Base-by-base conservation (phyloP, 2,888 invertebrate genomes). In the Macropis europaea region DNA sequence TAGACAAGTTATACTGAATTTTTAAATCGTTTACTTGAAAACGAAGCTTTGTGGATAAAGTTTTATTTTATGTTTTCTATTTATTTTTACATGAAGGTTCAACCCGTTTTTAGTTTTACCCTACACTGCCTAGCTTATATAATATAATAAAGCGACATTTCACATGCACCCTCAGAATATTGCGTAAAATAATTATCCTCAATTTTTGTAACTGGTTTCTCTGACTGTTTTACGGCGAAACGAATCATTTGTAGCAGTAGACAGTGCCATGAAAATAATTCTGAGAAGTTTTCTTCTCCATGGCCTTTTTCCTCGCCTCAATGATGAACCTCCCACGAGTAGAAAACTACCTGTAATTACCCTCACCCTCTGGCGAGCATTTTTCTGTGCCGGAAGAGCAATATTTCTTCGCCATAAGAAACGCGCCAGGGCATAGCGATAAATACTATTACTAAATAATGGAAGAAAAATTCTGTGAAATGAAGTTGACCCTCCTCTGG, bases 341-440 rank as follows among this genome's bases (percentile, higher is more conserved):
- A 61, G 59, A 45, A 66, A 66, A 66, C 66, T 52, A 45, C 61
- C 28, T 38, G 52, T 61, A 60, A 66, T 66, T 61, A 61, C 26
- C 50, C 50, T 26, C 43, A 24, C n/a, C 38, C 22, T 22, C 40
- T 2, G 15, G 1, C 38, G 36, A 43, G 24, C 30, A 61, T 66
- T 61, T 61, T 61, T 50, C 61, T 7, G 30, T 24, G 30, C 3
- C 2, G 24, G 15, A 34, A 15, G 40, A 43, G 50, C 38, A 43
- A 60, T 50, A 56, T 50, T 43, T 59, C 34, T 42, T 36, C 2
- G 13, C 22, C 19, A 28, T 43, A 62, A 60, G 40, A 52, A 60
- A 60, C n/a, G 28, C 15, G 15, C 22, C 30, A n/a, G 7, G 13
- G 19, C 2, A 4, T 2, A n/a, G 30, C 40, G 13, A 60, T 42